Conservation (phyloP, 2,888 invertebrate genomes). For the Tiliacea citrago region DNA sequence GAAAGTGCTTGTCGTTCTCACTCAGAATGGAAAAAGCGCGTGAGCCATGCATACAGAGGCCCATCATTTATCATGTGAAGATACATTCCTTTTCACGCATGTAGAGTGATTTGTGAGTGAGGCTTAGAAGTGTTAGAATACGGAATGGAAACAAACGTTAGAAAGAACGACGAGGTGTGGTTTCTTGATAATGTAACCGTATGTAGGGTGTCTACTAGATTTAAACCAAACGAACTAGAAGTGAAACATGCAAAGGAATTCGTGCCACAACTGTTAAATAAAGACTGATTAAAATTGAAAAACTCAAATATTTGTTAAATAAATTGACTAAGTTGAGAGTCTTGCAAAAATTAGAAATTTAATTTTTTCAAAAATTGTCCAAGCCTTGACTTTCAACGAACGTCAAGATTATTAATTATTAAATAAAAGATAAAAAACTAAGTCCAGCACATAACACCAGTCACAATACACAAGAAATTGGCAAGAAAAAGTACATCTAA, state of each 20-base stretch:
- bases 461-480: constrained; percentile 67
- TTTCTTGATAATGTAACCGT: neutral
- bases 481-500: constrained; percentile 70
- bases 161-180: neutral
- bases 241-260: neutral
- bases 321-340: neutral
- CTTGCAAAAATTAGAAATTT: neutral
- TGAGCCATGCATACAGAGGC: constrained; percentile 56
- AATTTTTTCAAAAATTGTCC: neutral
- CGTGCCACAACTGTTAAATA: neutral
- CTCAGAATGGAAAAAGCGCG: constrained; percentile 52
- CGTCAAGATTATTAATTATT: neutral
- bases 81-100: constrained; percentile 52
- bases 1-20: constrained; percentile 53
- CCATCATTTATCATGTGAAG: constrained; percentile 54
- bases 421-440: constrained; percentile 38
- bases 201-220: neutral
- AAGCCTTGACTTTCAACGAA: too few species aligned
- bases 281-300: neutral
- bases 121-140: constrained; percentile 18
- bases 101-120: neutral
- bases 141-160: constrained; percentile 3
- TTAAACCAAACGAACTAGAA: neutral
- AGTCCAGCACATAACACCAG: constrained; percentile 33
- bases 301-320: neutral